phyloP scores from a whole-genome alignment of 2,888 invertebrate species.

The Ametastegia equiseti region DNA sequence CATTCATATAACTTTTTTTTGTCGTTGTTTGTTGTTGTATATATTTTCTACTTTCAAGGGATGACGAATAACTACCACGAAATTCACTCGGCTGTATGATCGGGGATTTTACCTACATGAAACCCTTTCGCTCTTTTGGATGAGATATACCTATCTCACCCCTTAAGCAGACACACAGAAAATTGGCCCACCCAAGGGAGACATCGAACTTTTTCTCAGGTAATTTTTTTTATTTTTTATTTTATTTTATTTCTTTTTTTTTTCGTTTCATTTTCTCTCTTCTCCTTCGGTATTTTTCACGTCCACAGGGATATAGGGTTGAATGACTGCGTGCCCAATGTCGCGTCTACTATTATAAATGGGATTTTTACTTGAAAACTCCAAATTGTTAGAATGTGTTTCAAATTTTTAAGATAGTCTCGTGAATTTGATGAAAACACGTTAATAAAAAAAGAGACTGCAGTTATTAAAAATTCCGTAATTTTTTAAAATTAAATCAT shows the following conservation, averaged over 20 bases:
- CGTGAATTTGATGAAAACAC: too few species aligned
- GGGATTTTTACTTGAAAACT: too few species aligned
- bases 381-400: too few species aligned
- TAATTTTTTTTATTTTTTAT: too few species aligned
- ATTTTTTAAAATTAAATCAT: too few species aligned
- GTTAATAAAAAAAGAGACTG: too few species aligned
- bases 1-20: neutral
- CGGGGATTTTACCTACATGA: neutral
- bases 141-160: neutral
- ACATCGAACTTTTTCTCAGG: neutral
- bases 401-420: too few species aligned
- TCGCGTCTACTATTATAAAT: neutral
- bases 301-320: neutral
- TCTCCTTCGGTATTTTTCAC: too few species aligned
- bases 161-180: neutral
- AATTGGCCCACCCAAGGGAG: constrained; percentile 12
- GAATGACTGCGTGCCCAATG: neutral
- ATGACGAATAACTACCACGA: neutral
- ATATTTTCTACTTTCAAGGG: neutral
- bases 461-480: too few species aligned
- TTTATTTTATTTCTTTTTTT: too few species aligned
- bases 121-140: neutral
- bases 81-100: neutral
- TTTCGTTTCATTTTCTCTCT: too few species aligned
- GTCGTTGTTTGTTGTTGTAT: neutral